Base-by-base conservation (phyloP, 2,888 invertebrate species). In the Cancer borealis region DNA sequence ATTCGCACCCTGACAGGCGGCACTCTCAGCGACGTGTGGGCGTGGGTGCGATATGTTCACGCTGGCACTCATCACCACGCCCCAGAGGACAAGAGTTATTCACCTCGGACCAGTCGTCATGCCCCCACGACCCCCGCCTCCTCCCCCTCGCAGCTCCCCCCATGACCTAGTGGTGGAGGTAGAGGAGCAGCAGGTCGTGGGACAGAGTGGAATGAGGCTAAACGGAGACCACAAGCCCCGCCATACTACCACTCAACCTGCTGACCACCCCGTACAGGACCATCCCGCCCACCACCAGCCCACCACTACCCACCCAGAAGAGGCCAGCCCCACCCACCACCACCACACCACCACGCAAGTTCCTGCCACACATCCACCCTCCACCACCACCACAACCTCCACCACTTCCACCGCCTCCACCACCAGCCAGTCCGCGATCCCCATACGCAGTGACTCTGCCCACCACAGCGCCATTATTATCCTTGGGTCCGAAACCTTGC, bases 221-320 rank as follows among this genome's bases (percentile, higher is more conserved):
- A 49, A 49, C 6, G 26, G 26, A 1, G 87, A 60, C 8, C 26
- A 88, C 66, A 46, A 14, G 21, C 47, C 17, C 21, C 26, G 39
- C 73, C 89, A 46, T 84, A 93, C 47, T 30, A 79, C 79, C 73
- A 93, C 93, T 21, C 95, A 95, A 66, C 95, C 95, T 8, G 93
- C 94, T 14, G 93, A 95, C 91, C 95, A 95, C 21, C 95, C 95
- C 12, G 95, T 95, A 3, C 95, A 95, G 84, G 95, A 95, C 88
- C 95, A 95, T 73, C 95, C 95, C 10, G 95, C 94, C 49, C 93
- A 90, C 92, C 92, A 94, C 88, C 95, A 95, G 47, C 94, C 94
- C 26, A 95, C 93, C 26, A 93, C 93, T 73, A 93, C 93, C 30
- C 84, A 93, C 54, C 93, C 93, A 5, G 89, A 93, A 47, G 88